Base-by-base conservation (phyloP, 2,797 vertebrate genomes). In the Columba guinea region DNA sequence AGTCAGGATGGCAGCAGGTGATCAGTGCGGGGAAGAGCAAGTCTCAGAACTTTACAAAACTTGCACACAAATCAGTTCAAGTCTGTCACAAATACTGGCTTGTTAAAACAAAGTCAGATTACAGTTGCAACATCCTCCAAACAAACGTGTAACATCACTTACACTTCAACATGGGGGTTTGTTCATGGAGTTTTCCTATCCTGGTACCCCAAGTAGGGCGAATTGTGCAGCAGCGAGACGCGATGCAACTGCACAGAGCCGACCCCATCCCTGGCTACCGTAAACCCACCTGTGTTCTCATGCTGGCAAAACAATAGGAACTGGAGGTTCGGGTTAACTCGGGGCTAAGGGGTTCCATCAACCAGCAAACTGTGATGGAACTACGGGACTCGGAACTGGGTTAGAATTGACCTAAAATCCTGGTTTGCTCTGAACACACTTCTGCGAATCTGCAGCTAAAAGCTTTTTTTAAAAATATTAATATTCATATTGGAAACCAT, bases 321-420 rank as follows among this genome's bases (percentile, higher is more conserved):
- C 35, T 24, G 58, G 27, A 79, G 28, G 63, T 21, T n/a, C 46
- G 26, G 11, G 28, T 41, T 63, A 55, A 59, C 37, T 22, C 30
- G 0, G 0, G 17, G 49, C 48, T 41, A 7, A 52, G 12, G 14
- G 55, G n/a, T 44, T 65, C 79, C 23, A 23, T 20, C 63, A 68
- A 22, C 20, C 14, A 41, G 53, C 27, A 56, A 64, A 58, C 28
- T 30, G 35, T 10, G 26, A 85, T 27, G 26, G 20, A 65, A 53
- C 22, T 35, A 34, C 4, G 8, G 22, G 26, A 59, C 28, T 58
- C 75, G 39, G 24, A 58, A 69, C 70, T 48, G 48, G 19, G 21
- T 51, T 49, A 68, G 23, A 91, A 76, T 3, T 37, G 46, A 88
- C 18, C 14, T 59, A 48, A 83, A 62, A 51, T 41, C 65, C 51